Percentiles rank a stretch among this genome's conserved stretches.
Conservation (phyloP, 2,888 invertebrate species). For the Dasysyrphus albostriatus region DNA sequence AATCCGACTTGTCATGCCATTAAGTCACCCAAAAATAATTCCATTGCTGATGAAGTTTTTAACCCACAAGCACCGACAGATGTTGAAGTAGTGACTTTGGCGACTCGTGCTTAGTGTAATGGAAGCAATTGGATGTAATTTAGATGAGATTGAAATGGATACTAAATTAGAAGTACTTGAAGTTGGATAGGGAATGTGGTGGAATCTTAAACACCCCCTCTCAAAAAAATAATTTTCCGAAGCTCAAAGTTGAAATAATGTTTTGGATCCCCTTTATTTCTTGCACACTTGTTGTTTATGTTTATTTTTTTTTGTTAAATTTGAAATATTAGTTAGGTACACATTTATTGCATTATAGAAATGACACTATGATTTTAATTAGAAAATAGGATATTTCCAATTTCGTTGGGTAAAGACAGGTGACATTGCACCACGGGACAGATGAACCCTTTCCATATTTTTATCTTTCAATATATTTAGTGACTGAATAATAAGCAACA, state of each 20-base stretch:
- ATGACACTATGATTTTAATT: no score
- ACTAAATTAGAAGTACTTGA: neutral
- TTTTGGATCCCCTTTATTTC: neutral
- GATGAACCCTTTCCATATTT: no score
- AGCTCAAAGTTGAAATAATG: neutral
- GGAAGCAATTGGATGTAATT: conserved; percentile 45
- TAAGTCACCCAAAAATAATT: conserved; percentile 41
- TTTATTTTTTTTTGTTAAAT: neutral
- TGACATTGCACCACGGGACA: no score
- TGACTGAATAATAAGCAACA: no score
- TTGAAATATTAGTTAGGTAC: no score
- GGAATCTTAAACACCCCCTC: neutral
- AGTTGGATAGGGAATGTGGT: neutral
- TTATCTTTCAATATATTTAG: no score
- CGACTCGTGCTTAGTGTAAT: conserved; percentile 20
- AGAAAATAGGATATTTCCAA: no score
- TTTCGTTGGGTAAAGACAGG: no score
- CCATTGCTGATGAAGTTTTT: conserved; percentile 38
- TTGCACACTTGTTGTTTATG: neutral
- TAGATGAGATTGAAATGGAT: conserved; percentile 15
- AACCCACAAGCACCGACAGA: conserved; percentile 33
- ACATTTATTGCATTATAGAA: no score
- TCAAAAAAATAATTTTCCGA: neutral
- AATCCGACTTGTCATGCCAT: conserved; percentile 47
- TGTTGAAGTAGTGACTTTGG: conserved; percentile 15